Conservation (phyloP, 2,888 invertebrate genomes). For the Arge pagana region DNA sequence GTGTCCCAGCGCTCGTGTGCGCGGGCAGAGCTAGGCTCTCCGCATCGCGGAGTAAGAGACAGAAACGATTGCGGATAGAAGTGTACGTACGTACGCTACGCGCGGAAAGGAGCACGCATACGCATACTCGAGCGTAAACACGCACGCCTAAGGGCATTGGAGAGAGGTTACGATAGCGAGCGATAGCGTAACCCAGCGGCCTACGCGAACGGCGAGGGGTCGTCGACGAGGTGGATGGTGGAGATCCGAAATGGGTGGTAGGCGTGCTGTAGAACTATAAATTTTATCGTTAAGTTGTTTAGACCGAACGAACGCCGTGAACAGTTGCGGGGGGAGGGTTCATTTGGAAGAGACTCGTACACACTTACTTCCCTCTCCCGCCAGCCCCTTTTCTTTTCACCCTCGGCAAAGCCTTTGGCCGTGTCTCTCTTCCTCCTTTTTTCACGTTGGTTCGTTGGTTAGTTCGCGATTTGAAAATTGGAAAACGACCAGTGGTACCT, state of each 20-base stretch:
- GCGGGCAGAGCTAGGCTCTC: too few relatives aligned
- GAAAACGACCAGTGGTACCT: too few relatives aligned
- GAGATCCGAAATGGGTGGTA: constrained; percentile 41
- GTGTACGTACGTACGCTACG: too few relatives aligned
- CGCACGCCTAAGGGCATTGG: constrained; percentile 17
- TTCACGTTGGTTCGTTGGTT: background rate
- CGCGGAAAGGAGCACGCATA: too few relatives aligned
- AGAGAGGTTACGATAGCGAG: constrained; percentile 18
- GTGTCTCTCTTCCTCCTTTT: background rate
- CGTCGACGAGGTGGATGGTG: constrained; percentile 1
- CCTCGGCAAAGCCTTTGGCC: constrained; percentile 8
- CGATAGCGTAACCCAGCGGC: constrained; percentile 18
- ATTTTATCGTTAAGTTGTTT: constrained; percentile 59
- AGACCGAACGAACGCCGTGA: constrained; percentile 54
- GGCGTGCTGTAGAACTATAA: constrained; percentile 57
- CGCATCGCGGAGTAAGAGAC: too few relatives aligned
- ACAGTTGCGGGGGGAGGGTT: constrained; percentile 48
- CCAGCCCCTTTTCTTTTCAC: constrained; percentile 18
- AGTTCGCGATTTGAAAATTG: too few relatives aligned
- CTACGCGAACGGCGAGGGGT: constrained; percentile 11
- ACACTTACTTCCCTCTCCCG: constrained; percentile 11
- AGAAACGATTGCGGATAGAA: too few relatives aligned
- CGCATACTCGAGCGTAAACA: constrained; percentile 7
- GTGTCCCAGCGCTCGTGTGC: too few relatives aligned
- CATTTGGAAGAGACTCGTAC: constrained; percentile 43